Conservation (phyloP, 2,888 invertebrate genomes). For the Agapetus fuscipes region DNA sequence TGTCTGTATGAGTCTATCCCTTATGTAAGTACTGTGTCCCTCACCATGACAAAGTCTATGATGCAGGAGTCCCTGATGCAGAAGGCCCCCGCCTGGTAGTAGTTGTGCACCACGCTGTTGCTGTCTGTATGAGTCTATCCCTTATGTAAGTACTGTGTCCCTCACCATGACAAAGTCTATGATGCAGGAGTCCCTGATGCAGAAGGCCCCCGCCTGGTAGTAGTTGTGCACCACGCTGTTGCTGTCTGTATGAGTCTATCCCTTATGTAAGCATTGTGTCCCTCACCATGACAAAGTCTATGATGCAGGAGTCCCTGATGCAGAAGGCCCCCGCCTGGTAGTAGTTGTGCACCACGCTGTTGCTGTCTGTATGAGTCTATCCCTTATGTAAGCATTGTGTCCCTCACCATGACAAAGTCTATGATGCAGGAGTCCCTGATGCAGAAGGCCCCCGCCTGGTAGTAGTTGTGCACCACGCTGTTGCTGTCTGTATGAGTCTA, state of each 20-base stretch:
- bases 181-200: conserved; percentile 50
- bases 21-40: too few species aligned
- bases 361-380: too few species aligned
- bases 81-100: conserved; percentile 69
- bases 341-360: conserved; percentile 77
- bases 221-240: conserved; percentile 81
- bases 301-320: conserved; percentile 50
- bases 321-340: conserved; percentile 66
- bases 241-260: too few species aligned
- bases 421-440: conserved; percentile 54
- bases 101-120: conserved; percentile 77
- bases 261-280: too few species aligned
- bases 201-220: conserved; percentile 66
- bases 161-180: conserved; percentile 69
- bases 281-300: conserved; percentile 68
- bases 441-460: conserved; percentile 61
- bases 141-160: too few species aligned
- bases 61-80: conserved; percentile 52
- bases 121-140: too few species aligned
- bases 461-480: conserved; percentile 78
- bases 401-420: conserved; percentile 64
- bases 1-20: too few species aligned
- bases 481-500: conserved; percentile 73
- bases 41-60: conserved; percentile 68
- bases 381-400: too few species aligned